Evolutionary conservation across 2,888 invertebrate genomes (phyloP).

Genomic region (Nomada fabriciana): DNA sequence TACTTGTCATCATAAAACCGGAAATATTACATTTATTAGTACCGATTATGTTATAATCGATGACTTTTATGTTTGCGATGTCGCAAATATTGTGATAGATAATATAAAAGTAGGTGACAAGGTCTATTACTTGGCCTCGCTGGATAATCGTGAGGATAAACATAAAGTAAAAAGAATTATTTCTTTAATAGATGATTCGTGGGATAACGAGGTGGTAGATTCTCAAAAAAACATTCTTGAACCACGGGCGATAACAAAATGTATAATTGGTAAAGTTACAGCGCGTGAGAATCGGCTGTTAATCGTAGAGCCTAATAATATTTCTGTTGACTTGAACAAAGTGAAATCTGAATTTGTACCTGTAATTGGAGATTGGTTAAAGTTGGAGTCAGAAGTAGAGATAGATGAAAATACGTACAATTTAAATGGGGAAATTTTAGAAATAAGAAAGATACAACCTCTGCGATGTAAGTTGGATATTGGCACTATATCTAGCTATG

Average conservation of each 20-base stretch:
- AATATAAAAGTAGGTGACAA: constrained; percentile 85
- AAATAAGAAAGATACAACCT: constrained; percentile 87
- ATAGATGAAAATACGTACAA: constrained; percentile 86
- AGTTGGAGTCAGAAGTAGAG: constrained; percentile 87
- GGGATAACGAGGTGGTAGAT: constrained; percentile 54
- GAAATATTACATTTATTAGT: constrained; percentile 87
- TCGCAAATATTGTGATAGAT: constrained; percentile 78
- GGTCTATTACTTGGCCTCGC: constrained; percentile 86
- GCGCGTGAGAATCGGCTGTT: constrained; percentile 82
- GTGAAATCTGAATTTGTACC: constrained; percentile 89
- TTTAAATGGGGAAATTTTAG: constrained; percentile 86
- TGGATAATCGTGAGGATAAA: constrained; percentile 83
- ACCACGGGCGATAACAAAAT: constrained; percentile 70
- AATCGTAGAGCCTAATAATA: constrained; percentile 85
- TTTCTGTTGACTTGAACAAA: constrained; percentile 88
- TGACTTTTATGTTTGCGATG: constrained; percentile 86
- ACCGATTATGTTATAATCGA: constrained; percentile 87
- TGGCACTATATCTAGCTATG: constrained; percentile 85
- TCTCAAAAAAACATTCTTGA: neutral
- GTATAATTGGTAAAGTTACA: constrained; percentile 83
- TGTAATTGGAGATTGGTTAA: constrained; percentile 89
- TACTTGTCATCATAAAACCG: constrained; percentile 82
- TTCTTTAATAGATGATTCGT: constrained; percentile 78
- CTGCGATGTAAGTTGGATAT: constrained; percentile 86
- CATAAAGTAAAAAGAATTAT: constrained; percentile 87